phyloP scores from a whole-genome alignment of 2,113 vertebrate genomes.

The Mellivora capensis region DNA sequence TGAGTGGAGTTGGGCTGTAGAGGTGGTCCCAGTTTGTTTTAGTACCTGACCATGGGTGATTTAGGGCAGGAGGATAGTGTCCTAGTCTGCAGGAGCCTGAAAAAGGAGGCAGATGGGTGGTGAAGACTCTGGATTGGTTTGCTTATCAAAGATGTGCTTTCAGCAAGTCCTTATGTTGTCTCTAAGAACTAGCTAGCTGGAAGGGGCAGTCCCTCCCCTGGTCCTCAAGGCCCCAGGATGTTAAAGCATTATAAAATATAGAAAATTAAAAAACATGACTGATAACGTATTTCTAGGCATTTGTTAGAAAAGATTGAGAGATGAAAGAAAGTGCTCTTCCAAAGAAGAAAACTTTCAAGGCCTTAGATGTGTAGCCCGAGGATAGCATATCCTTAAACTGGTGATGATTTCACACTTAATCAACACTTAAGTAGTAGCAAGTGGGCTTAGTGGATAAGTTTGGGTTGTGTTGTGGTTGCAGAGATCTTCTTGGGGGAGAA shows the following conservation, averaged over 20 bases:
- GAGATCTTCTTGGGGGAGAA: neutral
- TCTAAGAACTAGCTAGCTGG: neutral
- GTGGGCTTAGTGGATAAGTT: neutral
- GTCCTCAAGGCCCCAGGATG: neutral
- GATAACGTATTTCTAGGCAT: neutral
- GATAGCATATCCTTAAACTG: neutral
- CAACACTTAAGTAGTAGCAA: neutral
- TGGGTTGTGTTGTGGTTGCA: neutral
- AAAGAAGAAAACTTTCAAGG: neutral
- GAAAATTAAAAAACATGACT: neutral
- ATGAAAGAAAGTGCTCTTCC: neutral
- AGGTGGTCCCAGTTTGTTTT: neutral
- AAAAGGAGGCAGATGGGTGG: neutral
- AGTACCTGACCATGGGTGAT: neutral
- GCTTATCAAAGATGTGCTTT: neutral
- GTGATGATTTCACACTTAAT: constrained; percentile 31
- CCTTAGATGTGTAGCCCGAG: neutral
- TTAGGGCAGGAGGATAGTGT: neutral
- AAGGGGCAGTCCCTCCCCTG: accelerated
- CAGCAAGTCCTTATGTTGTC: neutral
- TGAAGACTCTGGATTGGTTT: neutral
- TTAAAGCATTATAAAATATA: neutral
- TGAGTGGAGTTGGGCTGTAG: neutral
- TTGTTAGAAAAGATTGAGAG: neutral
- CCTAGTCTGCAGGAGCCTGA: neutral